A percentile compares a stretch with the other conserved stretches of the same genome.
These are phyloP conservation scores for Dicycla oo DNA, from an alignment of 2,888 invertebrate genomes.

Conservation along the genomic window DNA sequence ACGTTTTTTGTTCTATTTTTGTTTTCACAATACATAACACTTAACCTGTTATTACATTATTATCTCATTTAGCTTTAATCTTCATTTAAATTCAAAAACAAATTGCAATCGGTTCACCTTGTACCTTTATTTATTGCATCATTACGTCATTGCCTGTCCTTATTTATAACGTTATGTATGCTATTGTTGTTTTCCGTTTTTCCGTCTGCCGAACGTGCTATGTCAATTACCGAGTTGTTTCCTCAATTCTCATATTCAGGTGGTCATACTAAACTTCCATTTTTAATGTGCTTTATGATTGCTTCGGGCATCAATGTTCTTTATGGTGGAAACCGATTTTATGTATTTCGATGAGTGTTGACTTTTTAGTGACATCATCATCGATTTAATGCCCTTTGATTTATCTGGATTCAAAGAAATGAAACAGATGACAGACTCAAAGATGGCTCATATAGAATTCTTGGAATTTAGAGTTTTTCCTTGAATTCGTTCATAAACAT, in stretches of 20 bases:
- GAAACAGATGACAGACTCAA: slow-evolving; percentile 4
- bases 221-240: slow-evolving; percentile 45
- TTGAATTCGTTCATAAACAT: not conserved
- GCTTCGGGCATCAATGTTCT: not conserved
- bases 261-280: not conserved
- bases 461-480: slow-evolving; percentile 7
- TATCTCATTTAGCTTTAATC: slow-evolving; percentile 23
- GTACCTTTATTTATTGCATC: slow-evolving; percentile 53
- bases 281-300: not conserved
- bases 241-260: slow-evolving; percentile 27
- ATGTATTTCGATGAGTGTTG: slow-evolving; percentile 8
- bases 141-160: slow-evolving; percentile 53
- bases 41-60: not conserved
- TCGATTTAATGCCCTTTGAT: slow-evolving; percentile 4
- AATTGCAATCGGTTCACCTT: slow-evolving; percentile 54
- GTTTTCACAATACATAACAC: no score
- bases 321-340: slow-evolving; percentile 10
- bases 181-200: slow-evolving; percentile 43
- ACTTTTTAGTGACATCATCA: slow-evolving; percentile 32
- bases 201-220: slow-evolving; percentile 48
- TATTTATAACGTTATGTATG: slow-evolving; percentile 49
- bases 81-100: slow-evolving; percentile 45
- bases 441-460: not conserved
- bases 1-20: not conserved
- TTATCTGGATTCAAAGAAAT: slow-evolving; percentile 16